Percentiles rank a stretch among this genome's conserved stretches.
phyloP scores from a whole-genome alignment of 2,888 invertebrate species.

The Metellina segmentata region DNA sequence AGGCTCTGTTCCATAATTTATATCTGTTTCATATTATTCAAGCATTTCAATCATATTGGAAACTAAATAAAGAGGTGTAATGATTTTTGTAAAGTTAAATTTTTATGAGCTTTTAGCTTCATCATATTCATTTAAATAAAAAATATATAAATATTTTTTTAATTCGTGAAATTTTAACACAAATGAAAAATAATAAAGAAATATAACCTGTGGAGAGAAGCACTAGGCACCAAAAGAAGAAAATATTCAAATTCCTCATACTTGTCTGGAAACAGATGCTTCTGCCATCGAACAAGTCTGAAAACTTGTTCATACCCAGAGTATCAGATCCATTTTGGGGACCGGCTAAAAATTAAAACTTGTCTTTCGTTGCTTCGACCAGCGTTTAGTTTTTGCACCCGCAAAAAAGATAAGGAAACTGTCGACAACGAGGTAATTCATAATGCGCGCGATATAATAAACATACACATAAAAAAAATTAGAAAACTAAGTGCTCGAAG shows the following conservation, averaged over 20 bases:
- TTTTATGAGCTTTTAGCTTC: too few species aligned
- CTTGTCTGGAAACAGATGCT: background rate
- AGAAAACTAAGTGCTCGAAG: too few species aligned
- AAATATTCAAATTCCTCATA: constrained; percentile 19
- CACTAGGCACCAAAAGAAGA: background rate
- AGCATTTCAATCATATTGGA: background rate
- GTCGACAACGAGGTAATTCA: background rate
- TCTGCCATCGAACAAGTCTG: background rate
- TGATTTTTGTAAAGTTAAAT: background rate
- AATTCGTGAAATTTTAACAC: background rate
- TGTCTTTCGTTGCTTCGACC: background rate
- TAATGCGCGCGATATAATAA: background rate
- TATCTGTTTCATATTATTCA: too few species aligned
- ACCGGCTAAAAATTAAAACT: constrained; percentile 1
- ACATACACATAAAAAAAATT: too few species aligned
- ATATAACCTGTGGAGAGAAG: constrained; percentile 12
- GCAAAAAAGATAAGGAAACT: background rate
- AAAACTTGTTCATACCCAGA: background rate
- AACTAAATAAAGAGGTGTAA: background rate
- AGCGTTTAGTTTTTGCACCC: background rate
- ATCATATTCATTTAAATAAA: background rate
- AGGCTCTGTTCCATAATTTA: too few species aligned
- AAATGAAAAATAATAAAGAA: background rate
- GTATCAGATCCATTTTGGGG: constrained; percentile 26
- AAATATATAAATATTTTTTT: background rate